Evolutionary conservation across 2,113 vertebrate species (phyloP).

Genomic region (Ciconia stormi): DNA sequence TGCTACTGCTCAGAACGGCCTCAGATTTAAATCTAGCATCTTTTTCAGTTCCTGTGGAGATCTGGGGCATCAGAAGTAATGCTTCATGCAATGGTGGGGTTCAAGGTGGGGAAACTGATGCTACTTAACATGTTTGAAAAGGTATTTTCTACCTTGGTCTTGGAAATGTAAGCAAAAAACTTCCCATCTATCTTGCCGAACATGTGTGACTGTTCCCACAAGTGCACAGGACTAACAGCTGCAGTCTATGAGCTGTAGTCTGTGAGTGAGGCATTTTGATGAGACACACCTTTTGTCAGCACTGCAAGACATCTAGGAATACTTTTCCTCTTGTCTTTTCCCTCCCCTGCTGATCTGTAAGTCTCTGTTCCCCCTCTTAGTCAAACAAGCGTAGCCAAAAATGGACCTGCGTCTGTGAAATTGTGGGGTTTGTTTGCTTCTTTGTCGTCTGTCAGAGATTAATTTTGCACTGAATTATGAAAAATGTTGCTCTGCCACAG

Average conservation of each 20-base stretch:
- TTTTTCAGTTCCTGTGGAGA: not conserved
- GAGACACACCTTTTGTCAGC: not conserved
- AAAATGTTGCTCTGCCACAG: not conserved
- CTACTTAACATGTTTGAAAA: not conserved
- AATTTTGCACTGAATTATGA: not conserved
- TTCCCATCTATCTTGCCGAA: not conserved
- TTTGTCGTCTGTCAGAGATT: not conserved
- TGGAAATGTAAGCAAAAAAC: not conserved
- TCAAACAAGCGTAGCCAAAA: not conserved
- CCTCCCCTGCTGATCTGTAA: not conserved
- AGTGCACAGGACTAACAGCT: not conserved
- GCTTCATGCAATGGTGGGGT: not conserved
- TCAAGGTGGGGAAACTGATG: not conserved
- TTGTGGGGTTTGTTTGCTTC: not conserved
- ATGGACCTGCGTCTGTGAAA: accelerated
- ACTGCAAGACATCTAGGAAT: not conserved
- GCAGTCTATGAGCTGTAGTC: not conserved
- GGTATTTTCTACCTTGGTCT: not conserved
- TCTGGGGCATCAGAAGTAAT: not conserved
- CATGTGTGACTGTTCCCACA: not conserved
- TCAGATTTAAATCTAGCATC: not conserved
- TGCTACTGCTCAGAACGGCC: accelerated
- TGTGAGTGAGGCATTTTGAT: not conserved
- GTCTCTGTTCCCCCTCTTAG: not conserved
- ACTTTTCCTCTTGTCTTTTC: not conserved